A percentile compares a stretch with the other conserved stretches of the same genome.
Evolutionary conservation across 2,113 vertebrate species (phyloP).

Genomic region (Aviceda subcristata): DNA sequence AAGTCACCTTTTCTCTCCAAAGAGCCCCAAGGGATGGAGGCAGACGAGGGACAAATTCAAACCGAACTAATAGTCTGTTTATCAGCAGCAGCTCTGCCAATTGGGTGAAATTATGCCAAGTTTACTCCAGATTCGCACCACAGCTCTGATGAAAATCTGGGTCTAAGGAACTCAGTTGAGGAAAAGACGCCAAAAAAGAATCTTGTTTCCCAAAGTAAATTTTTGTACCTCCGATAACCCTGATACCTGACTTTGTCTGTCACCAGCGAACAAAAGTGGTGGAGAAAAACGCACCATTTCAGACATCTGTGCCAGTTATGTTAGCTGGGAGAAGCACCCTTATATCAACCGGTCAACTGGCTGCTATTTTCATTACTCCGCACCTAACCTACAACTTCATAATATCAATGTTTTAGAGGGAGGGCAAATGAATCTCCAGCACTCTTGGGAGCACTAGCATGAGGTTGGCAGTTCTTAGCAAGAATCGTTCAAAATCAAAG

Average conservation of each 20-base stretch:
- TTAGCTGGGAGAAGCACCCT: not conserved
- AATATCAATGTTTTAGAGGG: not conserved
- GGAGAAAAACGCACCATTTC: not conserved
- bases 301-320: not conserved
- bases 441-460: not conserved
- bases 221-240: not conserved
- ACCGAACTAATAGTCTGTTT: not conserved
- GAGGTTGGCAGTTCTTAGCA: not conserved
- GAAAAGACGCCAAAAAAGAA: not conserved
- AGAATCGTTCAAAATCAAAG: not conserved
- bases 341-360: not conserved
- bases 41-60: not conserved
- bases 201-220: not conserved
- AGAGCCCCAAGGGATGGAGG: not conserved
- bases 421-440: not conserved
- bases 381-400: not conserved
- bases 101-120: not conserved
- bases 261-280: not conserved
- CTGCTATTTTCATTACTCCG: not conserved
- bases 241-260: not conserved
- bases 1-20: not conserved
- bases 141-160: not conserved
- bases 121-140: not conserved
- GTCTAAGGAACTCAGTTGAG: not conserved
- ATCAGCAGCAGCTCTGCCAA: not conserved